Conservation (phyloP, 2,113 vertebrate species). For the Onychostoma macrolepis region DNA sequence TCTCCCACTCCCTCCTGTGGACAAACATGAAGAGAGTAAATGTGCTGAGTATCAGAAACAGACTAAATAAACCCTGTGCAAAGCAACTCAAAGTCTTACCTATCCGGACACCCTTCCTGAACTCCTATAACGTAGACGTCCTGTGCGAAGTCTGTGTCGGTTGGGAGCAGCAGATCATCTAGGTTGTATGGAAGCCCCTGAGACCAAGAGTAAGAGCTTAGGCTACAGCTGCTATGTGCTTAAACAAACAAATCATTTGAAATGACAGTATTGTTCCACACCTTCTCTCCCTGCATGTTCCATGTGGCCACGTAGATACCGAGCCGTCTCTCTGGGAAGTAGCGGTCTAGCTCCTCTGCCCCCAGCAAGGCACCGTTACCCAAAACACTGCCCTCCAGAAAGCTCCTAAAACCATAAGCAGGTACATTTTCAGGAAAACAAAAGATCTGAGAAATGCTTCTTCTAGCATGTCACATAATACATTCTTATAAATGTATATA, state of each 20-base stretch:
- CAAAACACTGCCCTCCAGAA: slow-evolving; percentile 93
- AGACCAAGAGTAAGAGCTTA: slow-evolving; percentile 5
- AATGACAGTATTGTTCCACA: slow-evolving; percentile 49
- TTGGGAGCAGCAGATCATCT: slow-evolving; percentile 91
- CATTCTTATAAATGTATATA: background rate
- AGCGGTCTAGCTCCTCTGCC: slow-evolving; percentile 90
- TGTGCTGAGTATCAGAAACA: background rate
- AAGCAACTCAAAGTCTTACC: slow-evolving; percentile 69
- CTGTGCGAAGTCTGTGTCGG: slow-evolving; percentile 90
- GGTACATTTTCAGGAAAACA: background rate
- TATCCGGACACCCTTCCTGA: slow-evolving; percentile 96
- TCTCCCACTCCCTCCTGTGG: slow-evolving; percentile 93
- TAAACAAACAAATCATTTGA: background rate
- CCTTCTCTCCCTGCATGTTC: slow-evolving; percentile 99
- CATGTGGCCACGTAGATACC: slow-evolving; percentile 90
- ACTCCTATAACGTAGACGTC: slow-evolving; percentile 94
- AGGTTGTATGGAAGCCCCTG: slow-evolving; percentile 87
- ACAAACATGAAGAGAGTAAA: slow-evolving; percentile 19
- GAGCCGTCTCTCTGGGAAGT: slow-evolving; percentile 88
- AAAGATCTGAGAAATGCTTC: background rate
- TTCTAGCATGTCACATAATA: background rate
- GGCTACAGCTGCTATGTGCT: background rate
- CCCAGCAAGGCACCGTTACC: slow-evolving; percentile 91
- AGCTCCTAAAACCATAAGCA: slow-evolving; percentile 81
- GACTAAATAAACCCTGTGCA: background rate